These are phyloP conservation scores for Agelas oroides DNA, from an alignment of 37 sponge, comb jelly and placozoan genomes.

Conservation along the genomic window DNA sequence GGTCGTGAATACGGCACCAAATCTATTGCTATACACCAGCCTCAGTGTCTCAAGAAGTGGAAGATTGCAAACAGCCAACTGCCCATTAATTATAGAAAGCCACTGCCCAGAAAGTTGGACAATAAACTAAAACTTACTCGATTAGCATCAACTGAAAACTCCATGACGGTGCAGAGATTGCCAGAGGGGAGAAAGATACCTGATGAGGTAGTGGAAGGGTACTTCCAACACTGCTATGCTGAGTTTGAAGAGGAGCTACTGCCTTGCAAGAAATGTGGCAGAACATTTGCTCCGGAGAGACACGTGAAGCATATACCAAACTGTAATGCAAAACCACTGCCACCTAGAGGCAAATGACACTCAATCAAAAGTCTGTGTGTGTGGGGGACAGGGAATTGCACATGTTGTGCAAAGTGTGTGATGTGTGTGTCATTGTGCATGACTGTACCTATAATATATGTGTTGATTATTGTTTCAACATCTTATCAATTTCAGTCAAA, in stretches of 20 bases:
- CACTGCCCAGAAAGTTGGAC: slow-evolving; percentile 54
- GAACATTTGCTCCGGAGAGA: slow-evolving; percentile 75
- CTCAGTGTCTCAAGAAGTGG: slow-evolving; percentile 81
- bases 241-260: slow-evolving; percentile 59
- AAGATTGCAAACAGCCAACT: slow-evolving; percentile 56
- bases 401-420: background rate
- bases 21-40: slow-evolving; percentile 82
- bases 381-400: background rate
- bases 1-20: slow-evolving; percentile 79
- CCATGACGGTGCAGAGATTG: background rate
- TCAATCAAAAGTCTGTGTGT: background rate
- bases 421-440: background rate
- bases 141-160: background rate
- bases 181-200: no score
- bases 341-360: no score
- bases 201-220: background rate
- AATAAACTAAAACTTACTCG: background rate
- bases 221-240: slow-evolving; percentile 40
- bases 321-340: slow-evolving; percentile 71
- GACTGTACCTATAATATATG: no score
- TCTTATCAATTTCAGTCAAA: slow-evolving; percentile 14
- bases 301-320: slow-evolving; percentile 59
- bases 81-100: slow-evolving; percentile 51
- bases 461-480: slow-evolving; percentile 19
- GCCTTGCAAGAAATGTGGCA: slow-evolving; percentile 72